Evolutionary conservation across 2,888 invertebrate genomes (phyloP).

Genomic region (Melanargia galathea): DNA sequence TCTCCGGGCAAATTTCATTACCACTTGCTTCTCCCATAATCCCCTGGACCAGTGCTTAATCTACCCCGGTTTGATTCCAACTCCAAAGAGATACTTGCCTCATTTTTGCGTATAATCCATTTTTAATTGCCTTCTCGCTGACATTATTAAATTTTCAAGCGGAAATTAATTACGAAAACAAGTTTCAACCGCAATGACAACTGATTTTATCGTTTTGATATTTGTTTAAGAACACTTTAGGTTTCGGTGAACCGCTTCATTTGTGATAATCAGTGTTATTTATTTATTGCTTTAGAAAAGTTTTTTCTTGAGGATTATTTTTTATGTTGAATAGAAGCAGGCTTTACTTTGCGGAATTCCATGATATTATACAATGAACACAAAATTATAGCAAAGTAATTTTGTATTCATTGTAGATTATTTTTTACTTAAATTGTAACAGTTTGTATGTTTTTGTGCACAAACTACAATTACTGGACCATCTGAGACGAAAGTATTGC

Average conservation of each 20-base stretch:
- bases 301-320: neutral
- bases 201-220: slow-evolving; percentile 66
- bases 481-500: no score
- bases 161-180: slow-evolving; percentile 73
- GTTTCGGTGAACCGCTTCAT: slow-evolving; percentile 35
- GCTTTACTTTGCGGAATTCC: no score
- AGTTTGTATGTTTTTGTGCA: no score
- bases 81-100: slow-evolving; percentile 73
- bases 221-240: slow-evolving; percentile 52
- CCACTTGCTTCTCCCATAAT: slow-evolving; percentile 77
- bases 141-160: slow-evolving; percentile 72
- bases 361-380: no score
- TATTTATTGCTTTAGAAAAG: slow-evolving; percentile 9
- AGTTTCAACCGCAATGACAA: slow-evolving; percentile 70
- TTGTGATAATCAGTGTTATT: slow-evolving; percentile 15
- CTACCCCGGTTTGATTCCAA: slow-evolving; percentile 73
- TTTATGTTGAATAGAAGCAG: no score
- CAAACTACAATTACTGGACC: no score
- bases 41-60: slow-evolving; percentile 75
- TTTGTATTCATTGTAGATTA: no score
- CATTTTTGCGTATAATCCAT: slow-evolving; percentile 78
- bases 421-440: neutral
- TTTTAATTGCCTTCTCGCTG: slow-evolving; percentile 75
- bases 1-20: slow-evolving; percentile 79
- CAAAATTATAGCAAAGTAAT: no score